phyloP scores from a whole-genome alignment of 2,888 invertebrate genomes.

The Rhaphigaster nebulosa region DNA sequence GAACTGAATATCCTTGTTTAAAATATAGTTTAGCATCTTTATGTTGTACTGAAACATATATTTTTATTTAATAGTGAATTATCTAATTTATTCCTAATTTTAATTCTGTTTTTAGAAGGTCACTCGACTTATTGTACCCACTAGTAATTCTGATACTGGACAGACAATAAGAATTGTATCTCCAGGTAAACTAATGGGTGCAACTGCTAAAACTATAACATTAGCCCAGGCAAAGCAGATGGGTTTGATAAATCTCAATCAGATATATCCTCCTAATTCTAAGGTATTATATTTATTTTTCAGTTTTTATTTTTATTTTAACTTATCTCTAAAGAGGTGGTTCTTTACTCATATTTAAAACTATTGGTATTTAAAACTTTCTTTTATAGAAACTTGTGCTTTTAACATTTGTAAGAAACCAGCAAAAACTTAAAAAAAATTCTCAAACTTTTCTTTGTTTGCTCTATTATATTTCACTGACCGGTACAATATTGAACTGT shows the following conservation, averaged over 20 bases:
- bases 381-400: no score
- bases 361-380: no score
- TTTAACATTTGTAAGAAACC: no score
- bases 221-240: constrained; percentile 77
- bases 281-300: constrained; percentile 36
- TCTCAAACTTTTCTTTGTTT: no score
- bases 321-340: no score
- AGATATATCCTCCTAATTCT: constrained; percentile 32
- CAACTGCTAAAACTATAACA: constrained; percentile 74
- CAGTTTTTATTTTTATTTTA: background rate
- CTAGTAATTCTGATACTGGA: constrained; percentile 39
- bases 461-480: no score
- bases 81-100: background rate
- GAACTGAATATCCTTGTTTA: background rate
- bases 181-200: constrained; percentile 60
- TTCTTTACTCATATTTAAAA: no score
- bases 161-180: constrained; percentile 65
- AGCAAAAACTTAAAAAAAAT: no score
- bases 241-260: constrained; percentile 70
- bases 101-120: constrained; percentile 62
- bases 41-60: background rate
- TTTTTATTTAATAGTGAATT: background rate
- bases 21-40: background rate
- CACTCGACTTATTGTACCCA: constrained; percentile 61
- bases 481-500: no score